Evolutionary conservation across 2,888 invertebrate species (phyloP).

Genomic region (Thyatira batis): DNA sequence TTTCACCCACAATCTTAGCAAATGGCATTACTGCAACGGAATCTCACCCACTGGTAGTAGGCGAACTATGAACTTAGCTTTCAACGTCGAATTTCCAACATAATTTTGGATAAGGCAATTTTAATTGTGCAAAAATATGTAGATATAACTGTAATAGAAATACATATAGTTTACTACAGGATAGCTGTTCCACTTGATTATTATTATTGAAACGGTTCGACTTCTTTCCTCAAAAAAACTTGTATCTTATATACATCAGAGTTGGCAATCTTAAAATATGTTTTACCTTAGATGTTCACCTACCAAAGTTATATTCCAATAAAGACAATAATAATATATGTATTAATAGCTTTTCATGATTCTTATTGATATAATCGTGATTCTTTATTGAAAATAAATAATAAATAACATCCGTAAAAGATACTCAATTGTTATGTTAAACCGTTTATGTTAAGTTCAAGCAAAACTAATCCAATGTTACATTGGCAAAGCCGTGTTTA

Average conservation of each 20-base stretch:
- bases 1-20: slow-evolving; percentile 72
- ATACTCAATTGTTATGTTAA: slow-evolving; percentile 15
- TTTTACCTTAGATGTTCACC: too few species aligned
- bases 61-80: slow-evolving; percentile 39
- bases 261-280: too few species aligned
- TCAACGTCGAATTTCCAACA: slow-evolving; percentile 30
- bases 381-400: neutral
- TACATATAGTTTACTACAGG: too few species aligned
- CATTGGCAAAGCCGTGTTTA: neutral
- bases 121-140: too few species aligned
- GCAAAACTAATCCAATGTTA: slow-evolving; percentile 21
- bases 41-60: slow-evolving; percentile 59
- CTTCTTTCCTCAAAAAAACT: too few species aligned
- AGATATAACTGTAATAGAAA: too few species aligned
- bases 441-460: slow-evolving; percentile 32
- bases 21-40: slow-evolving; percentile 69
- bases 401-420: slow-evolving; percentile 1
- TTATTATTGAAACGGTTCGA: too few species aligned
- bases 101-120: neutral
- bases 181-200: too few species aligned
- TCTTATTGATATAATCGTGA: neutral
- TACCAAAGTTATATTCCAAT: too few species aligned
- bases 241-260: too few species aligned
- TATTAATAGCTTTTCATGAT: too few species aligned
- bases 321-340: too few species aligned